Base-by-base conservation (phyloP, 1,140 invertebrate genomes). In the Drosophila littoralis region DNA sequence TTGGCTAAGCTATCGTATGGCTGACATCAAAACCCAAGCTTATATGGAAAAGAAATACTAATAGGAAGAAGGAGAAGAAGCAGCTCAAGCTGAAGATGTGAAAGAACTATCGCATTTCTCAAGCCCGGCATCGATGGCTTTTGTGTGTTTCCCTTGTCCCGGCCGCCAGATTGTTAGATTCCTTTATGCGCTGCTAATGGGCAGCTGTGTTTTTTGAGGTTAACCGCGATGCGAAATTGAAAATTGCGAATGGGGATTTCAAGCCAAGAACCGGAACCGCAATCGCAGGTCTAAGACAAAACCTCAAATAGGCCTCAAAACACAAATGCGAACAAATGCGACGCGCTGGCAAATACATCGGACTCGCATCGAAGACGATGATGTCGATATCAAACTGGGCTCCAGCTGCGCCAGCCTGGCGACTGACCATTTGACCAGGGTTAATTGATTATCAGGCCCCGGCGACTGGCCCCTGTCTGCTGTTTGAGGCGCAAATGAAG, bases 381-480 rank as follows among this genome's bases (percentile, higher is more conserved):
- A 9, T 32, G 57, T 17, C 33, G 38, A 69, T 51, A 58, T 50
- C 28, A 42, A 36, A 10, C 33, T 35, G 45, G 15, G 10, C 51
- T 54, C 8, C 51, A 54, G 42, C 58, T 48, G 46, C 46, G 40
- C 46, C 52, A 12, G 59, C 17, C 33, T 45, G 51, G 50, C 75
- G 69, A 46, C 75, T 71, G 63, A 35, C 70, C 75, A 75, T 48
- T 77, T 81, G 83, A 76, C 71, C 82, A 69, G 74, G 80, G 77
- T 88, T 88, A 88, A 89, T 88, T 88, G 84, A 89, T 88, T 80
- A 88, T 83, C 72, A 59, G 28, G 13, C 40, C 52, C 45, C 32
- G 42, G 0, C 33, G 1, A 13, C 7, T 5, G 22, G 22, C 7
- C 32, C 50, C 6, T 15, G 28, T 33, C 33, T 68, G 46, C 13